phyloP scores from a whole-genome alignment of 37 sponge, comb jelly and placozoan species.

The Geodia barretti region DNA sequence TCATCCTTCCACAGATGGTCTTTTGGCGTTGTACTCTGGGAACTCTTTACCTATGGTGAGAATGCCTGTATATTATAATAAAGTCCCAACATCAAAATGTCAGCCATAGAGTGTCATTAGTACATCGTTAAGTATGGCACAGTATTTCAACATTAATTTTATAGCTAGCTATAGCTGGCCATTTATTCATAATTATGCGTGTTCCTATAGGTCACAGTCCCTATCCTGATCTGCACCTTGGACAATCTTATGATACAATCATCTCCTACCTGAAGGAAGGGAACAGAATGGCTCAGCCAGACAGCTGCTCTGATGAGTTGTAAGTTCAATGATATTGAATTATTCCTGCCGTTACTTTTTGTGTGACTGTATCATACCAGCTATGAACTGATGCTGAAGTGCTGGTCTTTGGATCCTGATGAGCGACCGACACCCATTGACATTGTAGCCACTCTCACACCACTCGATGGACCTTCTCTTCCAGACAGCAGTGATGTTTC shows the following conservation, averaged over 20 bases:
- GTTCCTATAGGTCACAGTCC: constrained; percentile 41
- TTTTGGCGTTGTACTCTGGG: constrained; percentile 77
- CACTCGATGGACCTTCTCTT: neutral
- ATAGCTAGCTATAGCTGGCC: no score
- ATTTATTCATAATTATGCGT: no score
- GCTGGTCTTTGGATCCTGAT: constrained; percentile 45
- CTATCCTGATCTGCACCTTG: constrained; percentile 30
- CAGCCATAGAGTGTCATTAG: no score
- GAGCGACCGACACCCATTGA: constrained; percentile 38
- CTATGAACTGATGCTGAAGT: constrained; percentile 40
- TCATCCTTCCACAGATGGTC: constrained; percentile 60
- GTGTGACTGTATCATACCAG: constrained; percentile 11
- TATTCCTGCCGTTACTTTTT: neutral
- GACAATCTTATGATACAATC: constrained; percentile 12
- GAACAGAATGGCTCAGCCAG: constrained; percentile 56
- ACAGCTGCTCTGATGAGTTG: constrained; percentile 54
- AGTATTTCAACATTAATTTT: no score
- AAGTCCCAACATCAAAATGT: no score
- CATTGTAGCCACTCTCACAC: constrained; percentile 4
- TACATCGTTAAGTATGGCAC: no score
- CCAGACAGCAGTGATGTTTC: neutral
- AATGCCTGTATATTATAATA: no score
- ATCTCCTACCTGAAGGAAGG: constrained; percentile 53
- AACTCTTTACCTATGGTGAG: constrained; percentile 74
- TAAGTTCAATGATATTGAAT: constrained; percentile 20